Percentiles rank a stretch among this genome's conserved stretches.
Conservation (phyloP, 1,140 invertebrate species). For the Hyles vespertilio region DNA sequence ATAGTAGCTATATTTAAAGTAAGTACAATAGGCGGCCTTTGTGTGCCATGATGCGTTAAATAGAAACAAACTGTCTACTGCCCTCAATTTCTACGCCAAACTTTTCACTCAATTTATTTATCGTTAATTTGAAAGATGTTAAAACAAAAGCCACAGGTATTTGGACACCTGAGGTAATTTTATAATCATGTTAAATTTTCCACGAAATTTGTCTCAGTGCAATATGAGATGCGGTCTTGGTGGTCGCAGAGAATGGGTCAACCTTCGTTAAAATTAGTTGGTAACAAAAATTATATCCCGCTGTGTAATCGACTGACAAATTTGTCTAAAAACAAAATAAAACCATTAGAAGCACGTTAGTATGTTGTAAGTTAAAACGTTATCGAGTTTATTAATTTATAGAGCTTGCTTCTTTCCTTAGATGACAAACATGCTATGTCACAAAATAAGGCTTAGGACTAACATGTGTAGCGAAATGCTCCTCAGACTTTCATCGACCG, state of each 20-base stretch:
- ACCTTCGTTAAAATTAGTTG: slow-evolving; percentile 1
- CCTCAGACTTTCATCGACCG: no score
- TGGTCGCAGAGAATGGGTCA: slow-evolving; percentile 36
- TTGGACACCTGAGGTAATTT: slow-evolving; percentile 52
- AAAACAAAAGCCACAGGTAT: slow-evolving; percentile 27
- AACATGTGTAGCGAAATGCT: no score
- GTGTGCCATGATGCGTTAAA: slow-evolving; percentile 41
- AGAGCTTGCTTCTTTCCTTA: no score
- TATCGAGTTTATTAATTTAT: no score
- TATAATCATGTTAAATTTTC: slow-evolving; percentile 51
- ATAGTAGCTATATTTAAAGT: no score
- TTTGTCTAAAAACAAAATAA: no score
- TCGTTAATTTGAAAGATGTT: not conserved
- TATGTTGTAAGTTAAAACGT: no score
- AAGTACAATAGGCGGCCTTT: slow-evolving; percentile 5
- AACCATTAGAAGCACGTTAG: no score
- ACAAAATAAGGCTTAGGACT: no score
- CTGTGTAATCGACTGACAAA: no score
- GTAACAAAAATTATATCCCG: not conserved
- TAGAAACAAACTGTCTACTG: slow-evolving; percentile 28
- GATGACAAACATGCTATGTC: no score
- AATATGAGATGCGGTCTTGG: slow-evolving; percentile 45
- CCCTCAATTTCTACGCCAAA: slow-evolving; percentile 9
- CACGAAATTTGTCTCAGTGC: slow-evolving; percentile 37
- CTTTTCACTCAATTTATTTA: slow-evolving; percentile 1